phyloP scores from a whole-genome alignment of 2,888 invertebrate genomes.

The Lapara coniferarum region DNA sequence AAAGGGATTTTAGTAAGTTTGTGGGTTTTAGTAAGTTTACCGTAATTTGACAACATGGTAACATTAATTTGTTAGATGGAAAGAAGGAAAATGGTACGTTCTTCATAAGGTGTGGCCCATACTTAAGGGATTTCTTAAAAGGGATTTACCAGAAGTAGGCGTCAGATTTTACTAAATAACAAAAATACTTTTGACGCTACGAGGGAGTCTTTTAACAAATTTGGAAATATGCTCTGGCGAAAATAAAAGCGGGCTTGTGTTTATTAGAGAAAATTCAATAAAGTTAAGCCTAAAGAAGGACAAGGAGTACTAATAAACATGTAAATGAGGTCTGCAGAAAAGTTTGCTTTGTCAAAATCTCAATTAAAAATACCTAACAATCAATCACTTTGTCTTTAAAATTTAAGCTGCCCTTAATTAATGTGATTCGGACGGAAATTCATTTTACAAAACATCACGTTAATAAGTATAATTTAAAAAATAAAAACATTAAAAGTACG shows the following conservation, averaged over 20 bases:
- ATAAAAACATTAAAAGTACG: no score
- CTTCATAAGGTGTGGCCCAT: no score
- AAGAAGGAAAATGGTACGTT: no score
- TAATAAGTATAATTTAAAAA: no score
- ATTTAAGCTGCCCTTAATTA: conserved; percentile 7
- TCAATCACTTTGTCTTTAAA: conserved; percentile 20
- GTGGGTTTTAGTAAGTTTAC: background rate
- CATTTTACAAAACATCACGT: background rate
- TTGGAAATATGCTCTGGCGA: background rate
- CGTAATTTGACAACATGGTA: background rate
- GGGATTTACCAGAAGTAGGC: background rate
- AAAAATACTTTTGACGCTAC: background rate
- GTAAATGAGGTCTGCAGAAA: conserved; percentile 19
- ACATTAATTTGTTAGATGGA: background rate
- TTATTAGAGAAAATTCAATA: conserved; percentile 84
- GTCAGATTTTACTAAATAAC: background rate
- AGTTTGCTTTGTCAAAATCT: conserved; percentile 28
- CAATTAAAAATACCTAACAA: conserved; percentile 20
- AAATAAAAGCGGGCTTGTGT: background rate
- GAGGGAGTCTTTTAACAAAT: background rate
- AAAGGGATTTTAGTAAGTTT: no score
- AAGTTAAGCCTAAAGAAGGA: conserved; percentile 78
- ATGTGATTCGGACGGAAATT: background rate
- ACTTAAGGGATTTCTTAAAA: background rate
- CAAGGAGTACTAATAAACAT: conserved; percentile 23